phyloP scores from a whole-genome alignment of 1,140 invertebrate genomes.

The Pinna nobilis region DNA sequence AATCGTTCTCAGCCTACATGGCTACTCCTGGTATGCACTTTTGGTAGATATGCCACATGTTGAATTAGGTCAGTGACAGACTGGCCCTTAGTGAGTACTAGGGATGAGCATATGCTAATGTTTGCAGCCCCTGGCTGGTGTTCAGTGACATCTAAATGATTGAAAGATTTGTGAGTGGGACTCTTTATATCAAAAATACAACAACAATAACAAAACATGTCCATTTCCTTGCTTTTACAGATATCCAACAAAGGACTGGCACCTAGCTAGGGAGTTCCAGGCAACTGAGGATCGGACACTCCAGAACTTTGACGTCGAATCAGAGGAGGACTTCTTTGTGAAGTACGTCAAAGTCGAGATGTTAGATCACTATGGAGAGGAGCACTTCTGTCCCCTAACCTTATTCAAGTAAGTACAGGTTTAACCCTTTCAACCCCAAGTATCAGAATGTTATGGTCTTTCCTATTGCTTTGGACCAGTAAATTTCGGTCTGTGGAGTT shows the following conservation, averaged over 20 bases:
- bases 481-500: too few relatives aligned
- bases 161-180: background rate
- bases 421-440: too few relatives aligned
- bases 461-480: too few relatives aligned
- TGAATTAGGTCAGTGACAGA: background rate
- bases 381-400: conserved; percentile 98
- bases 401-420: conserved; percentile 68
- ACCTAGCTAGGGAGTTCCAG: conserved; percentile 88
- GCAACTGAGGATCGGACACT: conserved; percentile 90
- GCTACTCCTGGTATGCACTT: too few relatives aligned
- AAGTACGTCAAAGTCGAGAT: conserved; percentile 93
- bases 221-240: conserved; percentile 71
- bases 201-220: background rate
- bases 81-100: background rate
- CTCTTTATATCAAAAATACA: too few relatives aligned
- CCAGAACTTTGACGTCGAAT: conserved; percentile 88
- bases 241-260: conserved; percentile 95
- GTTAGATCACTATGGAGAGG: conserved; percentile 93
- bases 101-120: background rate
- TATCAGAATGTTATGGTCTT: too few relatives aligned
- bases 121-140: background rate
- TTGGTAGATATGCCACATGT: too few relatives aligned
- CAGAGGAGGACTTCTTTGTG: conserved; percentile 85
- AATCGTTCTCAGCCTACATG: too few relatives aligned
- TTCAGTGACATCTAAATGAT: background rate